Evolutionary conservation across 30 jellyfish, hydroid and myxozoan species (phyloP), one percentile per base, ranked within the genome.

Genomic region (Hydra vulgaris): DNA sequence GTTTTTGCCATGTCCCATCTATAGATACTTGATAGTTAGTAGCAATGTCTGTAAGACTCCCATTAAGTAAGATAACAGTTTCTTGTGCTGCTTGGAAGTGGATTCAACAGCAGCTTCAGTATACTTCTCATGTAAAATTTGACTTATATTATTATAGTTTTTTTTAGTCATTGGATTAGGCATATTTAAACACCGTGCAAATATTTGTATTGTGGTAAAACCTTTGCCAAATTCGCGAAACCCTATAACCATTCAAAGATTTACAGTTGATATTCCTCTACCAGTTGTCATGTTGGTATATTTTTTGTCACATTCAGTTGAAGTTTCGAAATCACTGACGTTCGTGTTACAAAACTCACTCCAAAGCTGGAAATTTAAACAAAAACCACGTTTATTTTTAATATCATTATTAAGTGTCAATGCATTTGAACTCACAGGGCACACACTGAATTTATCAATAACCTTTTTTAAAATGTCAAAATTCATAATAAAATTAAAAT

Each of bases 11-110:
- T 15, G 71, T 56, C n/a, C 71, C n/a, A n/a, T 56, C 71, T 17
- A 56, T 17, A 56, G n/a, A 56, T 56, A 56, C 71, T n/a, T 56
- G 71, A n/a, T n/a, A 56, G 71, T 56, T n/a, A 15, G n/a, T 56
- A 56, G 71, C 71, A 56, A 15, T 56, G n/a, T 56, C 71, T 15
- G 17, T n/a, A n/a, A 15, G 71, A 15, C n/a, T 56, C 17, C 18
- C n/a, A 56, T 56, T 56, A 56, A 56, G 71, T 15, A n/a, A 56
- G 17, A 56, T 56, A 15, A 56, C n/a, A n/a, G 71, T 56, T 56
- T 56, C 71, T 56, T 56, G 71, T 56, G 71, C 71, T 56, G 71
- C 71, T n/a, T 56, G 71, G 71, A n/a, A 56, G n/a, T 17, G n/a
- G n/a, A n/a, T n/a, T n/a, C n/a, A n/a, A n/a, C n/a, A n/a, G n/a